phyloP scores from a whole-genome alignment of 2,888 invertebrate species.

The Biston betularia region DNA sequence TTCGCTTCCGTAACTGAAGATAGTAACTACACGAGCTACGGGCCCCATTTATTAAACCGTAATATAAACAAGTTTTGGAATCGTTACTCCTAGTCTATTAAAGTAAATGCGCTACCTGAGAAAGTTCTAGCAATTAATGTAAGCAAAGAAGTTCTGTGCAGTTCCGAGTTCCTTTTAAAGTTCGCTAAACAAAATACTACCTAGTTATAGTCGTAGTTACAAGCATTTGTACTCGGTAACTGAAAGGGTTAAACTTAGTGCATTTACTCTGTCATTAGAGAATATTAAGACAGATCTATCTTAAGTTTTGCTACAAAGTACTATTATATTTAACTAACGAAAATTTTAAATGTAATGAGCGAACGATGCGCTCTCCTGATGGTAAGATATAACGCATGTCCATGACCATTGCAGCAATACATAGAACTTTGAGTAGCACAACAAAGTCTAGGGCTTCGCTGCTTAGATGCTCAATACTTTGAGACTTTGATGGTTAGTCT shows the following conservation, averaged over 20 bases:
- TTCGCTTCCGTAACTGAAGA: conserved; percentile 1
- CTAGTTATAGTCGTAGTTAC: conserved; percentile 7
- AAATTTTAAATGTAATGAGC: not conserved
- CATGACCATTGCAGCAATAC: too few relatives aligned
- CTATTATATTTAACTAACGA: not conserved
- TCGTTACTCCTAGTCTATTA: conserved; percentile 26
- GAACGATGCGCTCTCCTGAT: too few relatives aligned
- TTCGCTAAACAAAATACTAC: conserved; percentile 40
- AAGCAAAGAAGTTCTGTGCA: conserved; percentile 47
- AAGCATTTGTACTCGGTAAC: conserved; percentile 9
- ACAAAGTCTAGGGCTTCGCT: too few relatives aligned
- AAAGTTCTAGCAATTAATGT: conserved; percentile 57
- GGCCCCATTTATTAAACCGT: conserved; percentile 8
- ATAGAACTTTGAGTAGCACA: too few relatives aligned
- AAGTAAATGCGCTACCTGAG: conserved; percentile 37
- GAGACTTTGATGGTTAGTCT: too few relatives aligned
- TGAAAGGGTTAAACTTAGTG: conserved; percentile 18
- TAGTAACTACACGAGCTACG: conserved; percentile 21
- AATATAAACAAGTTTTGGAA: conserved; percentile 37
- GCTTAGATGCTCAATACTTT: too few relatives aligned
- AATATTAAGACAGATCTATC: conserved; percentile 1
- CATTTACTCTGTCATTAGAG: conserved; percentile 21
- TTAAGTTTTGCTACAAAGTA: not conserved
- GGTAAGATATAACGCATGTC: too few relatives aligned
- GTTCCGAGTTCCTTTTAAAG: conserved; percentile 42